phyloP scores from a whole-genome alignment of 64 coral and sea anemone genomes.

The Porites australiensis region DNA sequence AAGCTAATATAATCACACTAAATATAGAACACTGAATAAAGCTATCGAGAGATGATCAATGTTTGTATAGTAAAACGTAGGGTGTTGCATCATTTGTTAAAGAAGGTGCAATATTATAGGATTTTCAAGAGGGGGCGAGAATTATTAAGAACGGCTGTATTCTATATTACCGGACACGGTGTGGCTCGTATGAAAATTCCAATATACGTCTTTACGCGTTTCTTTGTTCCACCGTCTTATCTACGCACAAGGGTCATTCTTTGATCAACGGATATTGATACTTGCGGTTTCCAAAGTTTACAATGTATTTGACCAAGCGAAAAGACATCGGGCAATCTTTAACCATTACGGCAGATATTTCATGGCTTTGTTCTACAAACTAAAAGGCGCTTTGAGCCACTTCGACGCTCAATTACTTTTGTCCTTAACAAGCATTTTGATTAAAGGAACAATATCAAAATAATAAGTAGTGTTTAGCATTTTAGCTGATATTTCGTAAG shows the following conservation, averaged over 20 bases:
- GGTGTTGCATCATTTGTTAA: conserved; percentile 13
- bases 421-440: too few species aligned
- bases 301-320: neutral
- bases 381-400: neutral
- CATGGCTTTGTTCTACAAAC: neutral
- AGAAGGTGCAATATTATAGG: neutral
- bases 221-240: conserved; percentile 15
- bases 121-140: neutral
- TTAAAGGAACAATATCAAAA: too few species aligned
- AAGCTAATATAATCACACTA: conserved; percentile 2
- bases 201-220: neutral
- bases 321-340: neutral
- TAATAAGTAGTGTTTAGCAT: too few species aligned
- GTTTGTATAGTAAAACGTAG: neutral
- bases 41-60: conserved; percentile 2
- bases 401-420: neutral
- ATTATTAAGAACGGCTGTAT: conserved; percentile 1
- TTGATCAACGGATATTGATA: neutral
- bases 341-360: neutral
- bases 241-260: neutral
- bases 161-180: conserved; percentile 14
- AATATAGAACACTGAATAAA: conserved; percentile 38
- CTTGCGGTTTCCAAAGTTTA: neutral
- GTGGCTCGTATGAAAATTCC: neutral
- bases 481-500: too few species aligned